Evolutionary conservation across 2,797 vertebrate genomes (phyloP).

Genomic region (Adrianichthys oophorus): DNA sequence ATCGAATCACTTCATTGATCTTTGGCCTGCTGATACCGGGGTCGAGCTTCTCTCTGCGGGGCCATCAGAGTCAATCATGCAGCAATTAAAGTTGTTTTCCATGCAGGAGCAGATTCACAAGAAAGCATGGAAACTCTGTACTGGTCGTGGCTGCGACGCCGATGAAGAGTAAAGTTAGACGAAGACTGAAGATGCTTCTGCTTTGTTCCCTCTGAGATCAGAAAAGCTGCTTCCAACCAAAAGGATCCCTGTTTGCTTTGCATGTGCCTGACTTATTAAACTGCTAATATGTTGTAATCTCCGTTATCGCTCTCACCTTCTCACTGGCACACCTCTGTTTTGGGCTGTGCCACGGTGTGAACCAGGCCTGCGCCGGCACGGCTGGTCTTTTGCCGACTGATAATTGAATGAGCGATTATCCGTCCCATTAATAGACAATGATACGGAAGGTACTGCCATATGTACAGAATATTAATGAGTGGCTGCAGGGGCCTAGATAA

Average conservation of each 20-base stretch:
- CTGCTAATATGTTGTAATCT: conserved; percentile 87
- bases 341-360: conserved; percentile 76
- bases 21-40: conserved; percentile 51
- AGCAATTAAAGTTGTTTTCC: conserved; percentile 21
- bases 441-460: conserved; percentile 91
- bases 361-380: conserved; percentile 68
- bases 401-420: conserved; percentile 99
- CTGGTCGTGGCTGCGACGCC: conserved; percentile 13
- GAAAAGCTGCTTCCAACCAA: conserved; percentile 43
- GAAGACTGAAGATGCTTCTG: conserved; percentile 22
- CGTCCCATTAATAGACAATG: conserved; percentile 97
- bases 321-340: conserved; percentile 80
- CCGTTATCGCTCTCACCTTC: conserved; percentile 86
- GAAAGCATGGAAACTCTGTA: conserved; percentile 23
- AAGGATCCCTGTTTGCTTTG: conserved; percentile 43
- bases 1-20: conserved; percentile 69
- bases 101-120: conserved; percentile 11
- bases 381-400: conserved; percentile 91
- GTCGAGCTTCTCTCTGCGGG: conserved; percentile 57
- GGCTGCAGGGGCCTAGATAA: conserved; percentile 96
- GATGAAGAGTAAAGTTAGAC: conserved; percentile 15
- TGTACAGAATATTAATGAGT: conserved; percentile 99
- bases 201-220: conserved; percentile 60
- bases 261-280: conserved; percentile 72
- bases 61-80: conserved; percentile 27